phyloP scores from a whole-genome alignment of 2,113 vertebrate genomes.

The Corythornis cristatus region DNA sequence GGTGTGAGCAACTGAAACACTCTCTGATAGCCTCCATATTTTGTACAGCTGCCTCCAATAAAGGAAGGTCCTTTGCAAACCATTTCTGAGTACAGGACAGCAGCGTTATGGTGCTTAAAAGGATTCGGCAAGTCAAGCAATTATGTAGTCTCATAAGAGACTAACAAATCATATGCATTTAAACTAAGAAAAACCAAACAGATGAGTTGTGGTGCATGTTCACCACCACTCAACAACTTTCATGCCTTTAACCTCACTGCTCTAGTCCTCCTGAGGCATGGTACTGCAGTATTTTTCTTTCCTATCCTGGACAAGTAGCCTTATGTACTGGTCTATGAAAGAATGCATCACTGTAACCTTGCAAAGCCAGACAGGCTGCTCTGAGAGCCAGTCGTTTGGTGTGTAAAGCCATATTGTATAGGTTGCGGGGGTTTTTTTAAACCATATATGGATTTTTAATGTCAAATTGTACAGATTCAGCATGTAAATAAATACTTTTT shows the following conservation, averaged over 20 bases:
- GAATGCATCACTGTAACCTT: not conserved
- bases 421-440: not conserved
- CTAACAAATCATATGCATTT: not conserved
- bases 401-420: slow-evolving; percentile 60
- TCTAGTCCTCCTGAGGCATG: slow-evolving; percentile 3
- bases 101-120: not conserved
- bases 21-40: not conserved
- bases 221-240: not conserved
- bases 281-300: slow-evolving; percentile 45
- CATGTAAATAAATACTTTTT: slow-evolving; percentile 63
- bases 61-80: not conserved
- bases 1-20: not conserved
- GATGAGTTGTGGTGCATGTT: not conserved
- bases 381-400: slow-evolving; percentile 24
- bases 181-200: slow-evolving; percentile 49
- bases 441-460: slow-evolving; percentile 56
- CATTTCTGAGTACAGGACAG: not conserved
- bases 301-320: slow-evolving; percentile 46
- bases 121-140: not conserved
- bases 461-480: slow-evolving; percentile 41
- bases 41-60: not conserved
- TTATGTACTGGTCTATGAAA: slow-evolving; percentile 36
- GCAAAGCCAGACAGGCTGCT: slow-evolving; percentile 33
- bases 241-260: slow-evolving; percentile 51
- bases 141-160: not conserved